A percentile compares a stretch with the other conserved stretches of the same genome.
Conservation (phyloP, 92 coral and sea anemone genomes). For the Epizoanthus illoricatus region DNA sequence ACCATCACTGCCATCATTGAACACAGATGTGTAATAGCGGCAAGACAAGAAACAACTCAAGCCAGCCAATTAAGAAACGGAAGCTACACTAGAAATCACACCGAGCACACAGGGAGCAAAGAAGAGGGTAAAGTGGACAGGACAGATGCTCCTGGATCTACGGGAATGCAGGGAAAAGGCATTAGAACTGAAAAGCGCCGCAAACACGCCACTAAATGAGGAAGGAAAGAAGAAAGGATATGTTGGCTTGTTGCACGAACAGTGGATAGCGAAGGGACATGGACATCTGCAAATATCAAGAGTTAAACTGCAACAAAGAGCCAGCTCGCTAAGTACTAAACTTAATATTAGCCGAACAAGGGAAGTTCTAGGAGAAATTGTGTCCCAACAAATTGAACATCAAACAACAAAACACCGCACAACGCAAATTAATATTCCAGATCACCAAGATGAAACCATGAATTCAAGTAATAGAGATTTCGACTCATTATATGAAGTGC, state of each 20-base stretch:
- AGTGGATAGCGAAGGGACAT: not conserved
- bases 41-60: not conserved
- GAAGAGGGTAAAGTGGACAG: not conserved
- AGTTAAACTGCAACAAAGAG: no score
- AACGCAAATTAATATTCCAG: no score
- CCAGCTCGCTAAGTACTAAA: no score
- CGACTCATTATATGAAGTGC: no score
- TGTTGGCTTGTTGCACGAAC: not conserved
- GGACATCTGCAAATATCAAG: not conserved
- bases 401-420: no score
- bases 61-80: not conserved
- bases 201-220: not conserved
- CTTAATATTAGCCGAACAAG: no score
- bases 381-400: no score
- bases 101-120: no score
- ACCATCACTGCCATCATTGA: not conserved
- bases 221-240: not conserved
- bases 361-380: no score
- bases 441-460: no score
- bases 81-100: not conserved
- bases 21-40: not conserved
- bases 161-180: conserved; percentile 1
- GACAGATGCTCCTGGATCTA: not conserved
- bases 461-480: no score
- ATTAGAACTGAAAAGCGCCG: not conserved